phyloP scores from a whole-genome alignment of 2,888 invertebrate species.

The Drepana falcataria region DNA sequence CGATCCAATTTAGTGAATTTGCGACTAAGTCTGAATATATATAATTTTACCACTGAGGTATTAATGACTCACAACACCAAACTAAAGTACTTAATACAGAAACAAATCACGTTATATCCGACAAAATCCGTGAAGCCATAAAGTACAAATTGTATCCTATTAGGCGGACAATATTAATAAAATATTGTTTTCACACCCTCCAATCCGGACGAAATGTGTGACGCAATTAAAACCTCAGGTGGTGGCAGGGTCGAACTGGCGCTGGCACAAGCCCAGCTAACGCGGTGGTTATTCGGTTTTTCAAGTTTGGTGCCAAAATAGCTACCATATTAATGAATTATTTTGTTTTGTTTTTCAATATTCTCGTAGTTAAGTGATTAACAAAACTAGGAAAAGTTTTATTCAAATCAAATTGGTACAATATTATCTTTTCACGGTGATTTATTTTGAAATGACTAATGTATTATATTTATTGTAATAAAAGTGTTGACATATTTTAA shows the following conservation, averaged over 20 bases:
- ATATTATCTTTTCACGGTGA: background rate
- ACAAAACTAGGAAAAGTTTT: background rate
- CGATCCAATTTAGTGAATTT: too few relatives aligned
- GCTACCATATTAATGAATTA: conserved; percentile 19
- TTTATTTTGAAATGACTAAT: too few relatives aligned
- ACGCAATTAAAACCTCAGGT: conserved; percentile 43
- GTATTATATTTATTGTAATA: too few relatives aligned
- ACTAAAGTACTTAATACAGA: background rate
- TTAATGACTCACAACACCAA: background rate
- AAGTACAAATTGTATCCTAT: background rate
- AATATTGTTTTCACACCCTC: conserved; percentile 23
- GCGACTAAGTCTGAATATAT: too few relatives aligned
- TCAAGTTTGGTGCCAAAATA: conserved; percentile 18
- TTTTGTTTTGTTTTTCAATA: background rate
- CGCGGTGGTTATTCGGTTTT: conserved; percentile 19
- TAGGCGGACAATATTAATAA: conserved; percentile 14
- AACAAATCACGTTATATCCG: background rate
- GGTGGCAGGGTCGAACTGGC: conserved; percentile 24
- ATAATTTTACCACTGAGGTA: too few relatives aligned
- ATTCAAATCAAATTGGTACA: background rate
- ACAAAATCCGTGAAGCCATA: background rate
- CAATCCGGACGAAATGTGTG: conserved; percentile 34
- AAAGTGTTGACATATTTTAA: too few relatives aligned
- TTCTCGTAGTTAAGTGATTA: background rate
- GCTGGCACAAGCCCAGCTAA: conserved; percentile 11